These are phyloP conservation scores for Chaetorhynchus papuensis DNA, from an alignment of 2,113 vertebrate species.

Conservation along the genomic window DNA sequence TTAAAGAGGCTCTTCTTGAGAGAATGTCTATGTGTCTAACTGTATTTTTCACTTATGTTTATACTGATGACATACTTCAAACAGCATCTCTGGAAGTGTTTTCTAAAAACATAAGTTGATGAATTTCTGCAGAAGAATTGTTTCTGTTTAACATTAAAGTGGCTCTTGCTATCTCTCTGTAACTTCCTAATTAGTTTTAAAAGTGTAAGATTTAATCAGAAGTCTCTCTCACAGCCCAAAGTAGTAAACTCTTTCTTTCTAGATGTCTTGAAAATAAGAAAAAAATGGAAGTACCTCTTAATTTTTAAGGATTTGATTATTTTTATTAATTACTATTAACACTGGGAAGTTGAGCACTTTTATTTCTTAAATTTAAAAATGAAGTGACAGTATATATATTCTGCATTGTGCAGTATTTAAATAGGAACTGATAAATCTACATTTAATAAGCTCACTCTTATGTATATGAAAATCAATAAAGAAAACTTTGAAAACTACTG, in stretches of 20 bases:
- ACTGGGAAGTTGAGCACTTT: neutral
- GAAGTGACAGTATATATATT: neutral
- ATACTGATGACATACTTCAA: neutral
- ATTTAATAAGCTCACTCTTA: neutral
- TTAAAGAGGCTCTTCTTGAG: neutral
- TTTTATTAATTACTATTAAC: neutral
- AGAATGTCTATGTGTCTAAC: neutral
- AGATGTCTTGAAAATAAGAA: neutral
- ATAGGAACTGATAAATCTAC: neutral
- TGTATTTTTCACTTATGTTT: neutral
- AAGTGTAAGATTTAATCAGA: neutral
- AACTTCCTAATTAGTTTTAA: neutral
- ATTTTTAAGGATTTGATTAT: neutral
- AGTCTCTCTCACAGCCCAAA: neutral
- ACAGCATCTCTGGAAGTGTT: neutral
- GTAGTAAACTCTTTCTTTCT: neutral
- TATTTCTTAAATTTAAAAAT: neutral
- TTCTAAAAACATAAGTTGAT: neutral
- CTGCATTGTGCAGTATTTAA: neutral
- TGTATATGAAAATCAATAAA: neutral
- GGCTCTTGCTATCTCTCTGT: neutral
- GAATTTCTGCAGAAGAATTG: neutral
- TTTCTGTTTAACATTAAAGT: neutral
- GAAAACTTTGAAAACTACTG: neutral
- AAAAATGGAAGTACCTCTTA: neutral